Evolutionary conservation across 2,888 invertebrate genomes (phyloP).

Genomic region (Oegoconia quadripuncta): DNA sequence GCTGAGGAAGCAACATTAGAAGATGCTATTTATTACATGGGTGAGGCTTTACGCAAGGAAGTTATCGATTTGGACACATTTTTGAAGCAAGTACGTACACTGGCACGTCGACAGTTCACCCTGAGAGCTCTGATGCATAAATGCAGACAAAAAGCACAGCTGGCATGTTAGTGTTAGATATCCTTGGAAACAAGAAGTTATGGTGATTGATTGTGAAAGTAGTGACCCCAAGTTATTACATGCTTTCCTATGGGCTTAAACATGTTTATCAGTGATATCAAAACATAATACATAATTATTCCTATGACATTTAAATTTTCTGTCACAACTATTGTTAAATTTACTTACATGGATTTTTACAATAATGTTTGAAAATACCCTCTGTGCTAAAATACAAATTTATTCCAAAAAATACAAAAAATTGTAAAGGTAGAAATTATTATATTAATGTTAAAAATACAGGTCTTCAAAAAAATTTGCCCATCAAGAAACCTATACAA

Average conservation of each 20-base stretch:
- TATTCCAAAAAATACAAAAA: too few relatives aligned
- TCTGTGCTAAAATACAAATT: too few relatives aligned
- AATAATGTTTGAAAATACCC: too few relatives aligned
- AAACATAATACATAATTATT: too few relatives aligned
- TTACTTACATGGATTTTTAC: too few relatives aligned
- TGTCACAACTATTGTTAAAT: too few relatives aligned
- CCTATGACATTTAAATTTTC: too few relatives aligned
- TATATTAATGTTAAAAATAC: too few relatives aligned
- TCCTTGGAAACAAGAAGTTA: neutral
- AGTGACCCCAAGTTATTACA: neutral
- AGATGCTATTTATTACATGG: slow-evolving; percentile 99
- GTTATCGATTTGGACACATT: slow-evolving; percentile 98
- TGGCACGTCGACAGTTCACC: slow-evolving; percentile 98
- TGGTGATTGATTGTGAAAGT: neutral
- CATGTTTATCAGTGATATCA: neutral
- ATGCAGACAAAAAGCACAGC: slow-evolving; percentile 95
- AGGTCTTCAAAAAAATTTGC: too few relatives aligned
- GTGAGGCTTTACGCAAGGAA: slow-evolving; percentile 94
- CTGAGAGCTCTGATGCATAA: slow-evolving; percentile 97
- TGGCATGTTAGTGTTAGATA: slow-evolving; percentile 79
- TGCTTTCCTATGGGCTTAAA: too few relatives aligned
- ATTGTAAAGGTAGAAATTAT: too few relatives aligned
- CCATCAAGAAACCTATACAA: too few relatives aligned
- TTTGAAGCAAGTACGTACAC: slow-evolving; percentile 95
- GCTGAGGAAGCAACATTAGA: slow-evolving; percentile 99